Conservation (phyloP, 2,797 vertebrate species). For the Diceros bicornis region DNA sequence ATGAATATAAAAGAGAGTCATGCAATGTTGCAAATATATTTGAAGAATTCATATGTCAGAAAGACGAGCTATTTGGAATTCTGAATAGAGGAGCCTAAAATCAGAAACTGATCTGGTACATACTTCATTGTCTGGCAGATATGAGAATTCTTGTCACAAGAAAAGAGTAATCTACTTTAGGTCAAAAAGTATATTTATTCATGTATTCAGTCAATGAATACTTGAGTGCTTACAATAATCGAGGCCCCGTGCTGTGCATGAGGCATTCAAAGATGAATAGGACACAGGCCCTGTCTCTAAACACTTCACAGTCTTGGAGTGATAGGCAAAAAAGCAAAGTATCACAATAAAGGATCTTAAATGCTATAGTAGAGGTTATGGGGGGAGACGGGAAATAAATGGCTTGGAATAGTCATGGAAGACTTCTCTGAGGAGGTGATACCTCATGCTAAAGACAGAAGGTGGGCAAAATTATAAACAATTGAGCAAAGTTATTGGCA, state of each 20-base stretch:
- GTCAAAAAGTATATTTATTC: slow-evolving; percentile 4
- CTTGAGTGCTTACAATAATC: neutral
- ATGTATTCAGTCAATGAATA: neutral
- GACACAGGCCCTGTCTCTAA: neutral
- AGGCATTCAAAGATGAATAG: neutral
- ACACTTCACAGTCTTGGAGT: neutral
- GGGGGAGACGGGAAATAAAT: neutral
- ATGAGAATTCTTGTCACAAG: neutral
- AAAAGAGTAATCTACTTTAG: neutral
- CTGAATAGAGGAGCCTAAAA: neutral
- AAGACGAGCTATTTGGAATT: neutral
- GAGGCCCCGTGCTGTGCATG: neutral
- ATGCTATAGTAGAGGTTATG: neutral
- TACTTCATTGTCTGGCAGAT: neutral
- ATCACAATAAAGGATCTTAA: neutral
- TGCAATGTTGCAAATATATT: neutral
- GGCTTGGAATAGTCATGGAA: neutral
- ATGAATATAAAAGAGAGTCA: neutral
- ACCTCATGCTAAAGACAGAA: neutral
- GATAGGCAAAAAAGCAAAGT: neutral
- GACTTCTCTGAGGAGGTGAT: neutral
- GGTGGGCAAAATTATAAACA: neutral
- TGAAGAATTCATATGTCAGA: slow-evolving; percentile 37
- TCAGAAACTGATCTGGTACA: neutral
- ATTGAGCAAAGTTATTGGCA: neutral